phyloP scores from a whole-genome alignment of 2,888 invertebrate genomes.

The Neocrepidodera transversa region DNA sequence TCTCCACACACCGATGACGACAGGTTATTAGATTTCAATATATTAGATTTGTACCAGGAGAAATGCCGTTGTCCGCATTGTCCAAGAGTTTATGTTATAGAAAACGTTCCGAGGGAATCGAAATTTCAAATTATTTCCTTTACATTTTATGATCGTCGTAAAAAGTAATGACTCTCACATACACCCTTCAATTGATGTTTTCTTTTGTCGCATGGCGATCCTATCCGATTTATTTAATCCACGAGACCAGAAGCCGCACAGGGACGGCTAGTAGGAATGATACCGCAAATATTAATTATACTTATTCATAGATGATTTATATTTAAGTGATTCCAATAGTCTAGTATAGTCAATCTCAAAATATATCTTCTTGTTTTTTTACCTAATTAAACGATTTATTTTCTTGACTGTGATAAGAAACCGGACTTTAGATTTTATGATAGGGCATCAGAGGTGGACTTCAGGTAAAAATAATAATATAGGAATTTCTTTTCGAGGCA shows the following conservation, averaged over 20 bases:
- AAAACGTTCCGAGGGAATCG: slow-evolving; percentile 39
- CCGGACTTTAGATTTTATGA: no score
- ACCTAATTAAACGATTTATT: no score
- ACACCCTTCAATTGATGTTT: slow-evolving; percentile 43
- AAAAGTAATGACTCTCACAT: slow-evolving; percentile 48
- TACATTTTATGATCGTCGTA: slow-evolving; percentile 51
- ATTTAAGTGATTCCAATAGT: no score
- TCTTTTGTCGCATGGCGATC: slow-evolving; percentile 18
- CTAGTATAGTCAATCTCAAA: no score
- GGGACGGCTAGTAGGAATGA: background rate
- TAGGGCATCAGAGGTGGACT: no score
- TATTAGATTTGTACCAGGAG: slow-evolving; percentile 45
- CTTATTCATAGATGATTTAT: no score
- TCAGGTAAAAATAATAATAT: no score
- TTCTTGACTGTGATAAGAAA: no score
- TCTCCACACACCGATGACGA: slow-evolving; percentile 30
- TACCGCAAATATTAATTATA: no score
- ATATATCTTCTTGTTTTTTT: no score
- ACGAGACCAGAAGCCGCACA: background rate
- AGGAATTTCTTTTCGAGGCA: no score
- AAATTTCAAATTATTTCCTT: slow-evolving; percentile 49
- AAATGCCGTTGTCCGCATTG: slow-evolving; percentile 36
- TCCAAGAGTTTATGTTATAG: slow-evolving; percentile 43
- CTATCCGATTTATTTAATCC: background rate
- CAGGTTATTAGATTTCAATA: slow-evolving; percentile 49